These are phyloP conservation scores for Lithosia quadra DNA, from an alignment of 2,888 invertebrate genomes.

Conservation along the genomic window DNA sequence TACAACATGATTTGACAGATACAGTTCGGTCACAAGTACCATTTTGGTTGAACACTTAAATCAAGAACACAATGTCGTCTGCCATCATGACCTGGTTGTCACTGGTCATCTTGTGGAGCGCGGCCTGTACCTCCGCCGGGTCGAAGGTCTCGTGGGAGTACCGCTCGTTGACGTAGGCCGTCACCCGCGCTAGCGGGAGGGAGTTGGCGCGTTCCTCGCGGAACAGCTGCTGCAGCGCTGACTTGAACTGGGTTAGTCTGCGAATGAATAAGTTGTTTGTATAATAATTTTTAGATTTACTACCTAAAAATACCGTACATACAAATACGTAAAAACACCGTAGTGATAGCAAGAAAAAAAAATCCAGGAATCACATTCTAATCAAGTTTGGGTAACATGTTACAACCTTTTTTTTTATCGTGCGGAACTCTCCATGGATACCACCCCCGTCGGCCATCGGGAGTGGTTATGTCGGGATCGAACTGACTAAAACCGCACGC, in stretches of 20 bases:
- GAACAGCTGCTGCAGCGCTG: slow-evolving; percentile 91
- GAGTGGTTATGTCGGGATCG: too few species aligned
- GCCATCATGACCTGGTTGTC: slow-evolving; percentile 97
- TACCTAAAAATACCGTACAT: too few species aligned
- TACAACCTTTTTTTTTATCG: too few species aligned
- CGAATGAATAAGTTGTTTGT: neutral
- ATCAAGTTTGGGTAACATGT: too few species aligned
- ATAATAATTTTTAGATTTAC: too few species aligned
- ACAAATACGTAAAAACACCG: too few species aligned
- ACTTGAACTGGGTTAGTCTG: slow-evolving; percentile 90
- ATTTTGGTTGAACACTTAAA: slow-evolving; percentile 84
- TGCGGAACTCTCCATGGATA: too few species aligned
- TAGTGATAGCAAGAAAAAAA: neutral
- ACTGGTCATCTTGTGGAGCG: slow-evolving; percentile 93
- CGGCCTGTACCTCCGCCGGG: slow-evolving; percentile 91
- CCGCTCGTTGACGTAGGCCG: slow-evolving; percentile 88
- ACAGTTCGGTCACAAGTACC: neutral
- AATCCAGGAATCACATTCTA: too few species aligned
- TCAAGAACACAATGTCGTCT: slow-evolving; percentile 93
- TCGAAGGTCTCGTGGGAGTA: slow-evolving; percentile 87
- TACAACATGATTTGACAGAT: too few species aligned
- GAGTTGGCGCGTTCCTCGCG: slow-evolving; percentile 92
- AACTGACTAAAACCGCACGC: too few species aligned
- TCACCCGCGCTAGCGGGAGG: slow-evolving; percentile 89
- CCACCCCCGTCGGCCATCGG: too few species aligned